Evolutionary conservation across 2,888 invertebrate genomes (phyloP), one percentile per base, ranked within the genome.

Genomic region (Pammene fasciana): DNA sequence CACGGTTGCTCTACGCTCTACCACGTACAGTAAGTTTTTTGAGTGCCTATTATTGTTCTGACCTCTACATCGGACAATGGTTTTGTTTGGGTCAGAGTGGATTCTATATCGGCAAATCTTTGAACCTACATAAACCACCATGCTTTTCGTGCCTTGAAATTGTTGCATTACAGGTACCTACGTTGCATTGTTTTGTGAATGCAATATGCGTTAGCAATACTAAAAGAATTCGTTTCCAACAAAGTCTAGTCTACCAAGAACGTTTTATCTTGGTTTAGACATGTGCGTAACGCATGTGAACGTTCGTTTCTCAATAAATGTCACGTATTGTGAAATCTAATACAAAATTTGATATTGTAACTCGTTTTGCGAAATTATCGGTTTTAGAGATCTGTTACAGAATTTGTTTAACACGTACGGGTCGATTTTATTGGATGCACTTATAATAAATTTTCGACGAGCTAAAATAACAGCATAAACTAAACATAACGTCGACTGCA

Each of bases 341-440:
- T 78, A 82, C 76, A 72, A 68, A 71, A n/a, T 62, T 66, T 34
- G 67, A 82, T 84, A 79, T 80, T 79, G 82, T 84, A 85, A 86
- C 79, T 80, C 74, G 84, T 87, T 59, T 91, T 89, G 90, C 92
- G 89, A 91, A 92, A 90, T 86, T 88, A 78, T 65, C 52, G 64
- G 38, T 57, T 59, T 59, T 68, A 52, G 64, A 59, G 68, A 59
- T 65, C 64, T 59, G 16, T 14, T 10, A 38, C 13, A 7, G 8
- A 26, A 11, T 56, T 56, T 56, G n/a, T 36, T 18, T 50, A 18
- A 7, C 26, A 26, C 26, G n/a, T n/a, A n/a, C 26, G 26, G 26
- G 26, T 26, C 26, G 4, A 26, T 26, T 26, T 26, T 26, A 26
- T 26, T 26, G 26, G 26, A 26, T 26, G 26, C n/a, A n/a, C n/a